Conservation (phyloP, 2,113 vertebrate genomes). For the Solenodon paradoxus region DNA sequence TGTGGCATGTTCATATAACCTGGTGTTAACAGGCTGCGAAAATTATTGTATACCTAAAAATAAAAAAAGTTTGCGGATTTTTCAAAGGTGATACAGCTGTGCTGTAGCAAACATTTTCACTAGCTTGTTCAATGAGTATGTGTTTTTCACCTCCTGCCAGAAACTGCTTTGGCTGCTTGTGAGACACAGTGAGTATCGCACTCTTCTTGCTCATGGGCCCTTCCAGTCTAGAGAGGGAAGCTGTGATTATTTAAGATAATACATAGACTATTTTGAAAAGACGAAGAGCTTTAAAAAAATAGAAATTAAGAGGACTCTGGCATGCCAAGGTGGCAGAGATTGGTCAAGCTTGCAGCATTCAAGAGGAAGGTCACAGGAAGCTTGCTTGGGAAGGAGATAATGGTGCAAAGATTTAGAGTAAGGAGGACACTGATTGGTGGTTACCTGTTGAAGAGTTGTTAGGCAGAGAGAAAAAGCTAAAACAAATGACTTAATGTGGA, state of each 20-base stretch:
- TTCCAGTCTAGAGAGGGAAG: neutral
- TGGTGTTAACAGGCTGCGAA: no score
- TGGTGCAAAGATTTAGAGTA: neutral
- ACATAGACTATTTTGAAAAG: neutral
- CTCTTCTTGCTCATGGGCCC: neutral
- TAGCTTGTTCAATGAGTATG: neutral
- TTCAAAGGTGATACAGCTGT: neutral
- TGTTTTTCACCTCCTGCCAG: no score
- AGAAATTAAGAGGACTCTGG: neutral
- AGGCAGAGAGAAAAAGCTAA: neutral
- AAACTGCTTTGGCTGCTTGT: no score
- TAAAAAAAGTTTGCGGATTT: neutral
- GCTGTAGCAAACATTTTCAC: neutral
- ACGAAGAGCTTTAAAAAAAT: neutral
- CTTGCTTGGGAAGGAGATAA: neutral
- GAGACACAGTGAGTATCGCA: no score
- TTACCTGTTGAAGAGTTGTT: neutral
- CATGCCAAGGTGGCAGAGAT: neutral
- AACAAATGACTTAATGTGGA: neutral
- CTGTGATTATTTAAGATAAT: neutral
- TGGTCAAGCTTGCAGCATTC: fast-evolving
- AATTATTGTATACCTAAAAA: neutral
- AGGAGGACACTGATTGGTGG: neutral
- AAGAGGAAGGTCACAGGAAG: no score
- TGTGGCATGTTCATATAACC: neutral